Evolutionary conservation across 2,888 invertebrate species (phyloP).

Genomic region (Amorpha juglandis): DNA sequence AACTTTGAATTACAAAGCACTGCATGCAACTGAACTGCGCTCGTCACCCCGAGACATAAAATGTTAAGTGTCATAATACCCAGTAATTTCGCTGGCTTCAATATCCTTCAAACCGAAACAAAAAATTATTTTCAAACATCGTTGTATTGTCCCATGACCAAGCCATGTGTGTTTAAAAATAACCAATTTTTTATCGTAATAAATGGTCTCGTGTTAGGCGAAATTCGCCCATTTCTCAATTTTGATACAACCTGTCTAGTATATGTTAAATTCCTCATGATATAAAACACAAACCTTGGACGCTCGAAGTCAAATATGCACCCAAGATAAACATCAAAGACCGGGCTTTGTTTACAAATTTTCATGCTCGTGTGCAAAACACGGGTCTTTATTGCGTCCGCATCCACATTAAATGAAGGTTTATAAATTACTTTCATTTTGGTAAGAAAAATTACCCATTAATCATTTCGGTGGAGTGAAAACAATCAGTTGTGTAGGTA

Average conservation of each 20-base stretch:
- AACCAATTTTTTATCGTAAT: too few relatives aligned
- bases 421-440: constrained; percentile 15
- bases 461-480: neutral
- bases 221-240: neutral
- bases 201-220: too few relatives aligned
- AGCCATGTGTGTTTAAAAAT: too few relatives aligned
- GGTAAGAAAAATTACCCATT: neutral
- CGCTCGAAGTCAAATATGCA: constrained; percentile 24
- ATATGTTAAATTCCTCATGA: neutral
- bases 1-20: too few relatives aligned
- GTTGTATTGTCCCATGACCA: too few relatives aligned
- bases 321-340: constrained; percentile 27
- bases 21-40: too few relatives aligned
- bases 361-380: constrained; percentile 35
- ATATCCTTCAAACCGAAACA: too few relatives aligned
- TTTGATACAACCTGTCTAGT: neutral
- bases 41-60: too few relatives aligned
- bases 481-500: too few relatives aligned
- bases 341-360: constrained; percentile 41
- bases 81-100: too few relatives aligned
- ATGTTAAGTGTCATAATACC: too few relatives aligned
- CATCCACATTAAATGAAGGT: neutral
- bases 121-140: too few relatives aligned
- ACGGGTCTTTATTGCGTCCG: constrained; percentile 24
- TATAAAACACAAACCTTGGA: constrained; percentile 4